These are phyloP conservation scores for Typhlomys cinereus DNA, from an alignment of 2,113 vertebrate genomes.

Conservation along the genomic window DNA sequence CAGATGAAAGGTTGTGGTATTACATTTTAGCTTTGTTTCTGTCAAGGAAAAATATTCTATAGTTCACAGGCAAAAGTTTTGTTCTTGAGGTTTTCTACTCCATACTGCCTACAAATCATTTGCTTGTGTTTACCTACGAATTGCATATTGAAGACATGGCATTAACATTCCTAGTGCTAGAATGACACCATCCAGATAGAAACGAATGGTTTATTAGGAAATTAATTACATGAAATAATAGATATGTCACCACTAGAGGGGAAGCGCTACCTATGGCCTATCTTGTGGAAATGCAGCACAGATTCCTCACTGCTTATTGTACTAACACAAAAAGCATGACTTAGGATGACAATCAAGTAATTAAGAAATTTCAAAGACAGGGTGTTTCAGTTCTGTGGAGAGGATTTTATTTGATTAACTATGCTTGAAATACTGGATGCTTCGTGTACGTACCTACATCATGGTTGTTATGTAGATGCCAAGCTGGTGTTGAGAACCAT, in stretches of 20 bases:
- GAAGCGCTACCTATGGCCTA: slow-evolving; percentile 37
- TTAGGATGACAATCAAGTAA: slow-evolving; percentile 60
- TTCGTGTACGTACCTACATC: too few species aligned
- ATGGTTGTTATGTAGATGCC: too few species aligned
- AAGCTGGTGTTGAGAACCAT: too few species aligned
- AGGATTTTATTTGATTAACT: not conserved
- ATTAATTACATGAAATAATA: slow-evolving; percentile 81
- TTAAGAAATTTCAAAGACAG: slow-evolving; percentile 50
- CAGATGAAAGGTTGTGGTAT: slow-evolving; percentile 77
- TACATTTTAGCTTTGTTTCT: slow-evolving; percentile 79
- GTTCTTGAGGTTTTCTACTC: slow-evolving; percentile 65
- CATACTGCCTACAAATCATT: slow-evolving; percentile 51
- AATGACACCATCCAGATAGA: slow-evolving; percentile 69
- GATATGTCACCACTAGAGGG: slow-evolving; percentile 68
- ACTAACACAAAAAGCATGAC: slow-evolving; percentile 65
- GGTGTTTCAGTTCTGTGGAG: not conserved
- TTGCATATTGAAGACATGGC: slow-evolving; percentile 71
- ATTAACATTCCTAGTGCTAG: slow-evolving; percentile 54
- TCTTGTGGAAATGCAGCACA: slow-evolving; percentile 66
- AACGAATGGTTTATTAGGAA: slow-evolving; percentile 80
- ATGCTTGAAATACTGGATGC: not conserved
- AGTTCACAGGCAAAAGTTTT: slow-evolving; percentile 75
- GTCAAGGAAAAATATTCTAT: slow-evolving; percentile 82
- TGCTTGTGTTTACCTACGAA: slow-evolving; percentile 43
- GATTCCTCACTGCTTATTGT: slow-evolving; percentile 66